Base-by-base conservation (phyloP, 2,888 invertebrate species). In the Ashinkailepas kermadecensis region DNA sequence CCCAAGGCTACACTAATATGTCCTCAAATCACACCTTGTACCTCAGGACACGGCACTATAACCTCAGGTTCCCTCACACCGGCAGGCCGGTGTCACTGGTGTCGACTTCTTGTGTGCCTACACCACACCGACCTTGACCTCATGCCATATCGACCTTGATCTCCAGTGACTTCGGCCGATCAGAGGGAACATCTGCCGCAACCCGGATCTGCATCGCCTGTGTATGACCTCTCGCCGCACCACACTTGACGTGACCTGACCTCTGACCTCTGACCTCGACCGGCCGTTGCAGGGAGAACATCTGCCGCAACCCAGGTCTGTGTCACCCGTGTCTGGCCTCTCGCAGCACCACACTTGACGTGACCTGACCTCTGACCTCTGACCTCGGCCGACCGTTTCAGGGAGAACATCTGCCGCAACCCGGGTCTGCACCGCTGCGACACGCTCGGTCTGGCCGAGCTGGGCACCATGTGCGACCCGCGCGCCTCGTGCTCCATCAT, bases 401-500 rank as follows among this genome's bases (percentile, higher is more conserved):
- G 93, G 86, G 91, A 92, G 88, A 91, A 92, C 85, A 91, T 94
- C 84, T 94, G 94, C 86, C 90, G 91, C 82, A 90, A 90, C 85
- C 89, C 90, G 54, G 87, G 88, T 78, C 88, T 89, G 83, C 88
- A 89, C 70, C 89, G 89, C 84, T 92, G 92, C 87, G 91, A 91
- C 85, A 92, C 92, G 0, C 87, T 93, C 86, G 94, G 95, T 56
- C 88, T 94, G 83, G 95, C 95, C 8, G 93, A 95, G 86, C 89
- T 95, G 82, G 94, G 84, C 3, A 92, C 94, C 54, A 94, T 95
- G 90, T 96, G 96, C 87, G 91, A 91, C 85, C 88, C 89, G 3
- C 88, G 90, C 83, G 90, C 92, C n/a, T 93, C 93, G 84, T 96
- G 96, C 87, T 92, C 95, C 56, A 92, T 96, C 83, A 93, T 95